These are phyloP conservation scores for Seriola quinqueradiata DNA, from an alignment of 2,113 vertebrate genomes.

Conservation along the genomic window DNA sequence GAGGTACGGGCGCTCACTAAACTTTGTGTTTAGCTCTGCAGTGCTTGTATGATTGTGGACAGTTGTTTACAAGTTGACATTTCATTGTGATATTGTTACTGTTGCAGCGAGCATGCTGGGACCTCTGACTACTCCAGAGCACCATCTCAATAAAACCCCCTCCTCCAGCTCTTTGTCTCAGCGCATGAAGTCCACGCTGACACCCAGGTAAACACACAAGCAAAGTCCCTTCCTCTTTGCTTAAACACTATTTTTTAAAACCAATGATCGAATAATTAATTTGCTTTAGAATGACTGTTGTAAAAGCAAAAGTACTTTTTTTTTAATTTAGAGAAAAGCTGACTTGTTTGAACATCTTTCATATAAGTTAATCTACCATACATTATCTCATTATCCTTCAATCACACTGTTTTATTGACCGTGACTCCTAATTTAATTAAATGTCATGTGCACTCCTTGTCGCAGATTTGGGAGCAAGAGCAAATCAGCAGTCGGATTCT, in stretches of 20 bases:
- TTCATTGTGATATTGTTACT: conserved; percentile 30
- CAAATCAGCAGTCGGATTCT: conserved; percentile 87
- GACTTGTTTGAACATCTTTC: conserved; percentile 16
- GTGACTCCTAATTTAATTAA: conserved; percentile 4
- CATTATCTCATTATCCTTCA: conserved; percentile 36
- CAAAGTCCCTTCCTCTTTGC: neutral
- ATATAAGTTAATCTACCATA: conserved; percentile 19
- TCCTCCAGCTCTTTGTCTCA: conserved; percentile 95
- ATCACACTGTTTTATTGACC: conserved; percentile 21
- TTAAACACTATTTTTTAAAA: neutral
- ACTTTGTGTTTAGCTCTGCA: neutral
- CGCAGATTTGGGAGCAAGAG: conserved; percentile 94
- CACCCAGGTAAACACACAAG: conserved; percentile 88
- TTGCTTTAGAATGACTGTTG: neutral
- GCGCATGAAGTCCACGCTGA: conserved; percentile 90
- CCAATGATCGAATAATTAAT: neutral
- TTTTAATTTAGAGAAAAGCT: neutral
- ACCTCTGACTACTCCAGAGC: conserved; percentile 95
- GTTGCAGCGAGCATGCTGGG: conserved; percentile 93
- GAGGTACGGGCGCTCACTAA: conserved; percentile 81
- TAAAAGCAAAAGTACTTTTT: neutral
- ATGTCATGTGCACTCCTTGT: conserved; percentile 30
- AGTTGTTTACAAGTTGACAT: neutral
- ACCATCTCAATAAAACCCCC: conserved; percentile 92
- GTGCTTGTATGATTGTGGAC: neutral